These are phyloP conservation scores for Lepidurus apus DNA, from an alignment of 1,140 invertebrate genomes.

Conservation along the genomic window DNA sequence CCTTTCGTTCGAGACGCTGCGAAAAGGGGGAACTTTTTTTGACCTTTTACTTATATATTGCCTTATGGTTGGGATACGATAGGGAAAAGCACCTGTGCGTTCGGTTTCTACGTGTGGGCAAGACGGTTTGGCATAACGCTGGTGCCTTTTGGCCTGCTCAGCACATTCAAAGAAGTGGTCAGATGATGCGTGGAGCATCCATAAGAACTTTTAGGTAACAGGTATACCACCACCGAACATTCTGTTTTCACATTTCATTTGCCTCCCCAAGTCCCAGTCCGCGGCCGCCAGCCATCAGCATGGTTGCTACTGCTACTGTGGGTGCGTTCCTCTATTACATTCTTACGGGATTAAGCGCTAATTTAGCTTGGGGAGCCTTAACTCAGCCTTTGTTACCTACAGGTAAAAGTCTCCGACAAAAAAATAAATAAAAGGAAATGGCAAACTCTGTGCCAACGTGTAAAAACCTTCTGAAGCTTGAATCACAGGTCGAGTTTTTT, in stretches of 20 bases:
- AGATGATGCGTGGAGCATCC: slow-evolving; percentile 9
- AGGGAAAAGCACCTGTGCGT: slow-evolving; percentile 13
- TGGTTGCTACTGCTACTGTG: slow-evolving; percentile 21
- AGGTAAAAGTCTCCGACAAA: background rate
- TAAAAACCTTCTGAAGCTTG: too few species aligned
- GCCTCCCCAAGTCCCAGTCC: slow-evolving; percentile 10
- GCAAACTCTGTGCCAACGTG: background rate
- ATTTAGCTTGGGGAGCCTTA: slow-evolving; percentile 18
- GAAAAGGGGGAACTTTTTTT: too few species aligned
- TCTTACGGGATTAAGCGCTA: slow-evolving; percentile 17
- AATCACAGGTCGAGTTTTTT: too few species aligned
- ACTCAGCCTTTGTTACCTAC: slow-evolving; percentile 1
- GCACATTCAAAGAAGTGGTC: slow-evolving; percentile 5
- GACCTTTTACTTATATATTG: background rate
- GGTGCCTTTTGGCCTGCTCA: slow-evolving; percentile 20
- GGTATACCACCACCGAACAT: slow-evolving; percentile 9
- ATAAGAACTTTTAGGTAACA: background rate
- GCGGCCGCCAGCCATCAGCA: slow-evolving; percentile 11
- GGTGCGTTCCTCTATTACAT: slow-evolving; percentile 15
- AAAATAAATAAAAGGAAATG: background rate
- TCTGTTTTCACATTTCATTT: slow-evolving; percentile 20
- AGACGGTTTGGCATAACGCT: background rate
- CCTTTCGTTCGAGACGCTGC: too few species aligned
- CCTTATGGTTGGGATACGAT: background rate
- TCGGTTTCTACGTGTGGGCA: slow-evolving; percentile 1